Evolutionary conservation across 1,140 invertebrate genomes (phyloP).

Genomic region (Neodiprion pinetum): DNA sequence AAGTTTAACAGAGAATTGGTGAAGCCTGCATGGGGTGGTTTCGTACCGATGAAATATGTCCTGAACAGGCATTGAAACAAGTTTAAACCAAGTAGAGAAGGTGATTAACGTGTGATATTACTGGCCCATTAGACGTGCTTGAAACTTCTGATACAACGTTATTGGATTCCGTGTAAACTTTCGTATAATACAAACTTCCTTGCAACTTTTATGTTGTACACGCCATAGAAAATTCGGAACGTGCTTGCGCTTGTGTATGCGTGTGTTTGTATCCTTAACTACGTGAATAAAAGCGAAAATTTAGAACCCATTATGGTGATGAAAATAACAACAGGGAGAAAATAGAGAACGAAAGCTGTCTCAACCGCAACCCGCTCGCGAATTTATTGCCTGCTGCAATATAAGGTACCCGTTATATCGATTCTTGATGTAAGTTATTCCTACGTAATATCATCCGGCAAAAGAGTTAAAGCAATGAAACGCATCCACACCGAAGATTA

Average conservation of each 20-base stretch:
- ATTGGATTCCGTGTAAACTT: not conserved
- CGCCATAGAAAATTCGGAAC: not conserved
- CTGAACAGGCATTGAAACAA: not conserved
- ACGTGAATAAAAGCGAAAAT: not conserved
- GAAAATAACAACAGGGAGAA: not conserved
- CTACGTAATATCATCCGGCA: too few species aligned
- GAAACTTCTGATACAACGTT: not conserved
- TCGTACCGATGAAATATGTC: not conserved
- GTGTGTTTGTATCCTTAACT: not conserved
- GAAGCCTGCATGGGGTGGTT: not conserved
- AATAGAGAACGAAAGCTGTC: not conserved
- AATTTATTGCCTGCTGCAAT: not conserved
- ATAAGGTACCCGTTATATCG: not conserved
- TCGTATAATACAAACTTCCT: not conserved
- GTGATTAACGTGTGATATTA: constrained; percentile 6
- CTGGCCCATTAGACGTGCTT: not conserved
- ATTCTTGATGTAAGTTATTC: too few species aligned
- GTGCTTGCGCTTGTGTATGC: too few species aligned
- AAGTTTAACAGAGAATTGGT: not conserved
- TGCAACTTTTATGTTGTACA: not conserved
- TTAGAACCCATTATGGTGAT: not conserved
- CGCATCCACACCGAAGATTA: too few species aligned
- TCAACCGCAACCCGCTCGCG: not conserved
- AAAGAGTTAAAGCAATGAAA: too few species aligned
- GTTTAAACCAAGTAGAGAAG: not conserved